Evolutionary conservation across 2,888 invertebrate genomes (phyloP), one percentile per base, ranked within the genome.

Genomic region (Muscina levida): DNA sequence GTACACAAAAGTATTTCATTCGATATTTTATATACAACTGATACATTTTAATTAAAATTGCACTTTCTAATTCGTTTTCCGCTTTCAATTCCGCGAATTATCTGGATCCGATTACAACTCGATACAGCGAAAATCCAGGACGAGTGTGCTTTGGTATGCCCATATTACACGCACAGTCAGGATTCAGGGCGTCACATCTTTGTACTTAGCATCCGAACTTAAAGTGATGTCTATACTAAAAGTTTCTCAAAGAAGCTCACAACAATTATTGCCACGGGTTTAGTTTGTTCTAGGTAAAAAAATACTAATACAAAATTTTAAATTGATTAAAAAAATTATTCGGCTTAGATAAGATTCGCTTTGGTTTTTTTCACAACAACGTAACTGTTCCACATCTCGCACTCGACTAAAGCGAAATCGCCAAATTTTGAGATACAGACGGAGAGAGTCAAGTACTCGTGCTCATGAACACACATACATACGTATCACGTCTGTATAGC

Each of bases 181-280:
- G 22, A 42, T 62, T 39, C 53, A 59, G 74, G 74, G 74, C 74
- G 74, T 74, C 76, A 65, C 65, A 66, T 70, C 62, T 46, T 22
- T 48, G 37, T 22, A 17, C 13, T 42, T 0, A 17, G 37, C 19
- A 42, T 1, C 2, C 19, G 22, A 62, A 42, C 1, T 53, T 1
- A 8, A 26, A 8, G 31, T 22, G 6, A 5, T 42, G 11, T 57
- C 39, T 53, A 22, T 24, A 17, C 57, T 15, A 37, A 10, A 19
- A 39, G 24, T 17, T 51, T 67, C 10, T 15, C 22, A 53, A 39
- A 31, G n/a, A 31, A 39, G 37, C 51, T 53, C 51, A 68, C 37
- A 53, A 51, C 37, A 53, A 39, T 13, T 68, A 51, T 68, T 51
- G 51, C 67, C 39, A 19, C 39, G 31, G 19, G 48, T 5, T 31